Evolutionary conservation across 2,888 invertebrate species (phyloP), one percentile per base, ranked within the genome.

Genomic region (Drosophila suboccidentalis): DNA sequence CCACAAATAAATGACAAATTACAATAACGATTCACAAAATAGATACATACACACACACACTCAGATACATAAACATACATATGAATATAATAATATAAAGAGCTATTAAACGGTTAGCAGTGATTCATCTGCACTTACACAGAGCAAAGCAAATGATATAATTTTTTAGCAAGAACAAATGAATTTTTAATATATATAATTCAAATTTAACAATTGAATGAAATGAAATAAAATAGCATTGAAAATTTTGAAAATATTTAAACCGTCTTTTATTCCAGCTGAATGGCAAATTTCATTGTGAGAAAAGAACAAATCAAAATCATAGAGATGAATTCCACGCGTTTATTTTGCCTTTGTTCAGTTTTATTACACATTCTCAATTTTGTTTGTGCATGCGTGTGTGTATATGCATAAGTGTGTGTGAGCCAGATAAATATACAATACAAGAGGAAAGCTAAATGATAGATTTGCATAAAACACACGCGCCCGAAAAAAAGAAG

Each of bases 401-500:
- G 50, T 50, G 22, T 15, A 11, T 17, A 15, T 44, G 15, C 6
- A 41, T 47, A 44, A 60, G 46, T 49, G 51, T 66, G 70, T 64
- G 46, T 50, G 54, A 68, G 59, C 54, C 77, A 75, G 75, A 80
- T 80, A 87, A 87, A 78, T 87, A 67, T 81, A 75, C 71, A 82
- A 57, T 65, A 60, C 46, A 49, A 61, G 44, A 34, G 54, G 57
- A 71, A 6, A 26, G 26, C 26, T 26, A 26, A 36, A 51, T 65
- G 8, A 43, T 38, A 46, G 13, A 55, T 34, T 46, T 62, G 46
- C 66, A 39, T 50, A 49, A 39, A 75, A 78, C 68, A 70, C 75
- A 80, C 84, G 65, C 75, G 55, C 65, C 63, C 36, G 19, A 19
- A 36, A 13, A 19, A 36, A 50, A 19, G 26, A 63, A 72, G 58